phyloP scores from a whole-genome alignment of 2,797 vertebrate genomes.

The Catostomus latipinnis region DNA sequence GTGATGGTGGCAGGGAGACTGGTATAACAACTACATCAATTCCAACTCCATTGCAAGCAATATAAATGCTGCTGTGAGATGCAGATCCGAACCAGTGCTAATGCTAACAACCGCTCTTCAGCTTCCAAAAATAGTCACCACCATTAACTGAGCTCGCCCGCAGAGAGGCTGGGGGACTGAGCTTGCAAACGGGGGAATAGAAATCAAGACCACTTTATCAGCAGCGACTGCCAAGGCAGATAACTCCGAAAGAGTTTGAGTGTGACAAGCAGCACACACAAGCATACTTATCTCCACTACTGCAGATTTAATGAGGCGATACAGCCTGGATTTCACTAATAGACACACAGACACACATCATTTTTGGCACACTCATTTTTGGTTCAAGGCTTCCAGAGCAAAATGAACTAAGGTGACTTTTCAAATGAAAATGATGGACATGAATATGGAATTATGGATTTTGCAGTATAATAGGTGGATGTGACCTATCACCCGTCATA shows the following conservation, averaged over 20 bases:
- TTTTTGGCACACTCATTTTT: background rate
- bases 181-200: conserved; percentile 34
- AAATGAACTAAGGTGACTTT: background rate
- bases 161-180: conserved; percentile 30
- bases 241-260: conserved; percentile 31
- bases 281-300: conserved; percentile 25
- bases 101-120: conserved; percentile 33
- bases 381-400: background rate
- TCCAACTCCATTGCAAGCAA: conserved; percentile 4
- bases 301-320: conserved; percentile 48
- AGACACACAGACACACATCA: conserved; percentile 1
- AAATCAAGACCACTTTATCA: conserved; percentile 45
- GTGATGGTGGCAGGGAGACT: background rate
- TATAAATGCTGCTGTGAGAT: conserved; percentile 18
- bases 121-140: conserved; percentile 44
- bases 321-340: conserved; percentile 22
- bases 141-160: conserved; percentile 35
- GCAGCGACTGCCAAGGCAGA: conserved; percentile 19
- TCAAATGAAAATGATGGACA: background rate
- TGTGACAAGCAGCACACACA: conserved; percentile 13
- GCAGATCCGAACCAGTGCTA: background rate
- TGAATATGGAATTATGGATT: background rate
- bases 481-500: background rate
- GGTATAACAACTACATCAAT: conserved; percentile 17
- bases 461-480: background rate